Evolutionary conservation across 2,113 vertebrate species (phyloP).

Genomic region (Diglossa brunneiventris): DNA sequence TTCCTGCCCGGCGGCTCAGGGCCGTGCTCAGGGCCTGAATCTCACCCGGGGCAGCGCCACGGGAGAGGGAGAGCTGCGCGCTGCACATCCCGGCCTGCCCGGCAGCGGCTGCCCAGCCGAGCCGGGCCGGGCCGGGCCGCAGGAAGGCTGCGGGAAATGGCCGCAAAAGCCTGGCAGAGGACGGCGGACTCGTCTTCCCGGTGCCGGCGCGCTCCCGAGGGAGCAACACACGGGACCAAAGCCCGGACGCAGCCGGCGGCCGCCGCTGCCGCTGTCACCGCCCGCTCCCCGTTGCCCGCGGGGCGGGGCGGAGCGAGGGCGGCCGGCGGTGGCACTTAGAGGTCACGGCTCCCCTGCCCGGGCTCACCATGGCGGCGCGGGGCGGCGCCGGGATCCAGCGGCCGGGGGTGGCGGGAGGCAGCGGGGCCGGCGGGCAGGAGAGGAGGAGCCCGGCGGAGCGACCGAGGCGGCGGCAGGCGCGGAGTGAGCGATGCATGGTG

Average conservation of each 20-base stretch:
- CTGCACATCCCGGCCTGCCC: background rate
- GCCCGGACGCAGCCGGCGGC: no score
- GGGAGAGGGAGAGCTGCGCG: background rate
- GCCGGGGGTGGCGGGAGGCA: background rate
- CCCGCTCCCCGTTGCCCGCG: background rate
- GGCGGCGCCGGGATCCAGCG: background rate
- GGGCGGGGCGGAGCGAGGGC: background rate
- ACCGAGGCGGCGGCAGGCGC: background rate
- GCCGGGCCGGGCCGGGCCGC: background rate
- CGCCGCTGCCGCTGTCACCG: no score
- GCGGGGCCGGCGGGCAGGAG: background rate
- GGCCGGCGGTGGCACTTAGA: background rate
- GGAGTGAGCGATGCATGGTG: constrained; percentile 53
- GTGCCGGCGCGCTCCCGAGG: no score
- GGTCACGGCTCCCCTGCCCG: background rate
- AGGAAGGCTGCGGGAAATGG: background rate
- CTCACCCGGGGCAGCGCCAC: background rate
- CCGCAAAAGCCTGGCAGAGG: background rate
- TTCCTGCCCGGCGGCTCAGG: background rate
- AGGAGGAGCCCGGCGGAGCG: background rate
- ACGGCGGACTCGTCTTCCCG: background rate
- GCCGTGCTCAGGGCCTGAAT: rapidly evolving
- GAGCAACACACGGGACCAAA: rapidly evolving
- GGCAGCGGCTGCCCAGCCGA: background rate
- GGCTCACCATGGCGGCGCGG: background rate